These are phyloP conservation scores for Perizoma flavofasciatum DNA, from an alignment of 2,888 invertebrate genomes.

Conservation along the genomic window DNA sequence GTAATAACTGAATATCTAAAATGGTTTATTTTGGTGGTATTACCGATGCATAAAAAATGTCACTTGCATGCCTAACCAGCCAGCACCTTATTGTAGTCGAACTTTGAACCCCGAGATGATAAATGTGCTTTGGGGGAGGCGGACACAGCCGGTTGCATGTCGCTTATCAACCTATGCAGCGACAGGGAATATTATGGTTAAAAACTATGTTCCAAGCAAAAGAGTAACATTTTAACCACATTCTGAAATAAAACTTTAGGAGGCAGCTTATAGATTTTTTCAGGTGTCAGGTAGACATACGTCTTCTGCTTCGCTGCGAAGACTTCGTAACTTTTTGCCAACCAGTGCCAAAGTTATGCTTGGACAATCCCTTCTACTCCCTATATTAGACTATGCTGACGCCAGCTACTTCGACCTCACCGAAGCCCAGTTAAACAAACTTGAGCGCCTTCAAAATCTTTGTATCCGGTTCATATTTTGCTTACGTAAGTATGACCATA, in stretches of 20 bases:
- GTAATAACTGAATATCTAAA: background rate
- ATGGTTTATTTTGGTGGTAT: conserved; percentile 23
- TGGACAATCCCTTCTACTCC: too few species aligned
- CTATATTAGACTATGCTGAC: too few species aligned
- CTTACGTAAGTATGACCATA: too few species aligned
- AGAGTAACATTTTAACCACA: background rate
- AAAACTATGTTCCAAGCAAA: background rate
- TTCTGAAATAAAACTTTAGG: background rate
- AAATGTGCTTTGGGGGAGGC: conserved; percentile 56
- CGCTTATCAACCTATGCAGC: conserved; percentile 62
- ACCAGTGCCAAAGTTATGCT: too few species aligned
- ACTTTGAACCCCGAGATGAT: conserved; percentile 72
- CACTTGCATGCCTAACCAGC: conserved; percentile 32
- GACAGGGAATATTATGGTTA: conserved; percentile 36
- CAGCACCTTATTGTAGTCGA: conserved; percentile 57
- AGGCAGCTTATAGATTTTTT: background rate
- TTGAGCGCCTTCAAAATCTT: too few species aligned
- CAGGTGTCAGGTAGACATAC: too few species aligned
- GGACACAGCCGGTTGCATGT: conserved; percentile 59
- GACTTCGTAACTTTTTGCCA: too few species aligned
- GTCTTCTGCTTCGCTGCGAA: too few species aligned
- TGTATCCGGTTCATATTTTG: too few species aligned
- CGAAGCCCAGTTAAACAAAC: too few species aligned
- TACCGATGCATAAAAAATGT: conserved; percentile 34
- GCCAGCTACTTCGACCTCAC: too few species aligned